phyloP scores from a whole-genome alignment of 2,888 invertebrate genomes.

The Dicycla oo region DNA sequence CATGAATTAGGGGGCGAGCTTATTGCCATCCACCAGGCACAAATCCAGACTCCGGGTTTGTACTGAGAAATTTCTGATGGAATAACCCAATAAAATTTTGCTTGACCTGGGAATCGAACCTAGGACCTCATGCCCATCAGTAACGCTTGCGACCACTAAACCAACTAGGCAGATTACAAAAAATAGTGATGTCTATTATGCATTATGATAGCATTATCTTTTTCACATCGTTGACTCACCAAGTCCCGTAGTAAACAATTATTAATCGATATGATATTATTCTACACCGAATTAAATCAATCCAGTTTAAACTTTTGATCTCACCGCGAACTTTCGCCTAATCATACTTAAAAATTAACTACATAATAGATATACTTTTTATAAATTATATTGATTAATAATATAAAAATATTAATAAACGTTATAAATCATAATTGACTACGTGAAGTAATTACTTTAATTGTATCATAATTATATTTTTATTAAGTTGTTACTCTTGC shows the following conservation, averaged over 20 bases:
- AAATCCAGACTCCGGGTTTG: neutral
- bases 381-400: slow-evolving; percentile 66
- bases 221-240: neutral
- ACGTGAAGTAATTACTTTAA: slow-evolving; percentile 73
- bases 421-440: slow-evolving; percentile 74
- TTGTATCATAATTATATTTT: slow-evolving; percentile 73
- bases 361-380: slow-evolving; percentile 67
- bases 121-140: neutral
- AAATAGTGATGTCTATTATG: neutral
- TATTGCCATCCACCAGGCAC: neutral
- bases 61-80: neutral
- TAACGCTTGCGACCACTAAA: neutral
- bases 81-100: neutral
- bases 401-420: slow-evolving; percentile 79
- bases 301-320: slow-evolving; percentile 69
- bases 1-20: neutral
- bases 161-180: neutral
- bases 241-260: slow-evolving; percentile 14
- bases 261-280: slow-evolving; percentile 21
- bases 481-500: slow-evolving; percentile 77
- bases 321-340: slow-evolving; percentile 78
- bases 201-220: neutral
- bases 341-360: slow-evolving; percentile 76
- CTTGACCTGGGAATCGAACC: neutral
- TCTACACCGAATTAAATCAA: slow-evolving; percentile 37